Base-by-base conservation (phyloP, 1,140 invertebrate species). In the Listronotus bonariensis region DNA sequence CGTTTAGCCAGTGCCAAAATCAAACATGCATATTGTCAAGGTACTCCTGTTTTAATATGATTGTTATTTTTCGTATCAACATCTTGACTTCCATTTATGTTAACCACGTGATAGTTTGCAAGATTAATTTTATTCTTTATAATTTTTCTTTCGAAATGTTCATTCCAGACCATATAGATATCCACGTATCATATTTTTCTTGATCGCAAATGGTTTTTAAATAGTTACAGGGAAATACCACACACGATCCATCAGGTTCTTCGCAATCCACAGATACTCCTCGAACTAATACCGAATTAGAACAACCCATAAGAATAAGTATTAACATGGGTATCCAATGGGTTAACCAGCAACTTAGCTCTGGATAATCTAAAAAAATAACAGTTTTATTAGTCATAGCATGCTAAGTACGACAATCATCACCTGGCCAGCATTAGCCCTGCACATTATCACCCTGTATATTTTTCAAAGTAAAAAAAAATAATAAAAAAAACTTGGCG, bases 191-290 rank as follows among this genome's bases (percentile, higher is more conserved):
- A 32, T 46, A 34, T 41, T 82, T 79, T 62, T 86, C 84, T 49
- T 86, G 82, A 73, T 91, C 86, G 77, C 92, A 88, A 78, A 89
- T 89, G 12, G 90, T 78, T 64, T 89, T 81, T n/a, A 92, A 83
- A 77, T 92, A 93, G 71, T 91, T 89, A 67, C 89, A 89, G 0
- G 90, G 89, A 77, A 93, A 90, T 53, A 88, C 85, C 0, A 92
- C 89, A 73, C 91, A 92, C 68, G 90, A 85, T 4, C 90, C 90
- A 0, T 86, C 86, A 0, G 88, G 85, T 68, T 92, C 90, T 73
- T 92, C 91, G 0, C 86, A 90, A 76, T 93, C 91, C 36, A 92
- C 90, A 74, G 91, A 92, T 1, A 94, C 90, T 1, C 91, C 92
- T 43, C 91, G 83, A 1, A 92, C 91, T 18, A 94, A 80, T 17